phyloP scores from a whole-genome alignment of 2,888 invertebrate genomes.

The Psylliodes chrysocephalus region DNA sequence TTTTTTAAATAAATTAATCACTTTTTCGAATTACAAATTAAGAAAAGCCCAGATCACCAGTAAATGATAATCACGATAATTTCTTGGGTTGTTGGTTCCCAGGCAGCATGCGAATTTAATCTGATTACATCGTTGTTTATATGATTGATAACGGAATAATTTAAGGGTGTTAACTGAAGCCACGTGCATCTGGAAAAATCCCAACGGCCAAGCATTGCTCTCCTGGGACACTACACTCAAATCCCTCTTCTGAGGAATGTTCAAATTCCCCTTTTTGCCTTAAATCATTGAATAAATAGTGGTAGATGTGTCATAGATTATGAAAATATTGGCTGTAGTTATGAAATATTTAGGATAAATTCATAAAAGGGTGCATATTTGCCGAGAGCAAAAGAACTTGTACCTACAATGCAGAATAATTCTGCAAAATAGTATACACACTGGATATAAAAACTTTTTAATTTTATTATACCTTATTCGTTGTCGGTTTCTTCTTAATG shows the following conservation, averaged over 20 bases:
- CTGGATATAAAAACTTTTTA: too few relatives aligned
- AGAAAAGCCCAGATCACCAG: background rate
- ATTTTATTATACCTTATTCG: too few relatives aligned
- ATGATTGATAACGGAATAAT: slow-evolving; percentile 61
- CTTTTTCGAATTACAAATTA: background rate
- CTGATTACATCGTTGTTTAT: slow-evolving; percentile 58
- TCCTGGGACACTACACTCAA: slow-evolving; percentile 42
- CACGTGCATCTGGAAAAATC: slow-evolving; percentile 53
- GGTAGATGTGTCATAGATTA: slow-evolving; percentile 45
- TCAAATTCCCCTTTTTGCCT: slow-evolving; percentile 34
- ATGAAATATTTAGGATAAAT: slow-evolving; percentile 12
- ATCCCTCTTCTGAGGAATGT: slow-evolving; percentile 31
- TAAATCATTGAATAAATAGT: slow-evolving; percentile 42
- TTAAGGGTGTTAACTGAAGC: slow-evolving; percentile 55
- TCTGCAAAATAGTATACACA: too few relatives aligned
- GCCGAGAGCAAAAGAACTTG: background rate
- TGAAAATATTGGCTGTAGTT: slow-evolving; percentile 44
- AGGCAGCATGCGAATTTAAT: slow-evolving; percentile 49
- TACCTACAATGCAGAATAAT: too few relatives aligned
- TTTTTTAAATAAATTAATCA: background rate
- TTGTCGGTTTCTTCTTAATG: too few relatives aligned
- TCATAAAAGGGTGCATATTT: background rate
- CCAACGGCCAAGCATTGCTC: slow-evolving; percentile 45
- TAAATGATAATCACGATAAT: slow-evolving; percentile 42
- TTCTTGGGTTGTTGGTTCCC: slow-evolving; percentile 32